These are phyloP conservation scores for Gymnothorax javanicus DNA, from an alignment of 2,797 vertebrate species.

Conservation along the genomic window DNA sequence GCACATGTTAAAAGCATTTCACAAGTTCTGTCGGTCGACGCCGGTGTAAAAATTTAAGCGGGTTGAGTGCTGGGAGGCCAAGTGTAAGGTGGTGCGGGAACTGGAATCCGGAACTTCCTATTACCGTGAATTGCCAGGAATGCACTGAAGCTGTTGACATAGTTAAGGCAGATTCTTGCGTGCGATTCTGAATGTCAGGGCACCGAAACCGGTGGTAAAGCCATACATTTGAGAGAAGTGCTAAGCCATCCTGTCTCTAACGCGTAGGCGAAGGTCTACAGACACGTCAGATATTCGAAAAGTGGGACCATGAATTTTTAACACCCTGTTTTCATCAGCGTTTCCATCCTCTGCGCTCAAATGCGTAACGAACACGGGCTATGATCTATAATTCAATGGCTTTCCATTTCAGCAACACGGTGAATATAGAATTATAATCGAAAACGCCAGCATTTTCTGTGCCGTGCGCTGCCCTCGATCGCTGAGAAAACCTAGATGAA, in stretches of 20 bases:
- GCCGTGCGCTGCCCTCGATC: background rate
- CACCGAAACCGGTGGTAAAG: background rate
- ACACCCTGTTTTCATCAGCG: background rate
- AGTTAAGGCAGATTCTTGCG: background rate
- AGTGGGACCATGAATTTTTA: background rate
- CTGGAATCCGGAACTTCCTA: background rate
- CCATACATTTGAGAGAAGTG: background rate
- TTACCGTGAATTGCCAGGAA: background rate
- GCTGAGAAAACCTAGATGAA: background rate
- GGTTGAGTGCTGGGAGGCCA: too few relatives aligned
- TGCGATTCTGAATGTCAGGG: background rate
- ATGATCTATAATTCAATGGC: background rate
- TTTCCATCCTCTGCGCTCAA: background rate
- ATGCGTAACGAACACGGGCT: background rate
- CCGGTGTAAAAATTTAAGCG: too few relatives aligned
- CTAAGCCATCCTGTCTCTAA: background rate
- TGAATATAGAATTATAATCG: background rate
- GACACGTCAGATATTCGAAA: background rate
- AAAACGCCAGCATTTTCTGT: background rate
- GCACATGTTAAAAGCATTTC: too few relatives aligned
- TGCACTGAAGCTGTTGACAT: background rate
- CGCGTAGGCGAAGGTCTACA: background rate
- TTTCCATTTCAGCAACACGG: background rate
- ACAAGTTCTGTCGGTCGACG: too few relatives aligned
- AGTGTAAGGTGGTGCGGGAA: too few relatives aligned